Percentiles rank a stretch among this genome's conserved stretches.
Evolutionary conservation across 2,888 invertebrate genomes (phyloP).

Genomic region (Platycheirus albimanus): DNA sequence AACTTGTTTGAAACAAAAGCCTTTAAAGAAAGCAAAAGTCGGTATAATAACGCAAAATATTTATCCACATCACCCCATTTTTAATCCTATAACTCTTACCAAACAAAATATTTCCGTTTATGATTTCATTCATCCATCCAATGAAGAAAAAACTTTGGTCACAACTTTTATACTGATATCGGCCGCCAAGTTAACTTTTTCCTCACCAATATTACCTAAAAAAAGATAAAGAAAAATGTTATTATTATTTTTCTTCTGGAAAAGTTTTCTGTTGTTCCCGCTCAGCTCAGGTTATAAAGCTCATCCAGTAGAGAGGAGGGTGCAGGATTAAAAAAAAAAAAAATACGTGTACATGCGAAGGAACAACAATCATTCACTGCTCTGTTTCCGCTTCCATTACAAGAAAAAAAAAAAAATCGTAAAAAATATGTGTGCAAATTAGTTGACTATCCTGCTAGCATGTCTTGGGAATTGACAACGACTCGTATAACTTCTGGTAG

Average conservation of each 20-base stretch:
- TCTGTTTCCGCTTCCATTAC: constrained; percentile 63
- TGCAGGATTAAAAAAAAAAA: constrained; percentile 52
- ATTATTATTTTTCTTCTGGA: constrained; percentile 35
- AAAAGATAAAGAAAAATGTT: constrained; percentile 39
- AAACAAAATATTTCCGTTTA: constrained; percentile 25
- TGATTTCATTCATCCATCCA: constrained; percentile 46
- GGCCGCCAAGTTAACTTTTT: constrained; percentile 41
- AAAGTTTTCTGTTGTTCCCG: constrained; percentile 42
- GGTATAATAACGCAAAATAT: constrained; percentile 16
- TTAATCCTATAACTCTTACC: constrained; percentile 6
- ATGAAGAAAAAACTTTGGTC: constrained; percentile 38
- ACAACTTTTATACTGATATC: constrained; percentile 62
- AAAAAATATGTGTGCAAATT: constrained; percentile 70
- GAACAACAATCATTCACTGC: constrained; percentile 67
- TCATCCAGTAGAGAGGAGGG: no score
- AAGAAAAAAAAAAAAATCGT: constrained; percentile 71
- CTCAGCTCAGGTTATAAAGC: constrained; percentile 16
- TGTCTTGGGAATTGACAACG: constrained; percentile 64
- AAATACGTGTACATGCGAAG: constrained; percentile 60
- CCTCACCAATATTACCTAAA: constrained; percentile 46
- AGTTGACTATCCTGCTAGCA: constrained; percentile 57
- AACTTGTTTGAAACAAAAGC: neutral
- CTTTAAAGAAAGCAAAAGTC: constrained; percentile 3
- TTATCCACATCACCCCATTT: constrained; percentile 11
- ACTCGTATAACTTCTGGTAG: constrained; percentile 46